A percentile compares a stretch with the other conserved stretches of the same genome.
phyloP scores from a whole-genome alignment of 2,888 invertebrate genomes.

The Nomada ruficornis region DNA sequence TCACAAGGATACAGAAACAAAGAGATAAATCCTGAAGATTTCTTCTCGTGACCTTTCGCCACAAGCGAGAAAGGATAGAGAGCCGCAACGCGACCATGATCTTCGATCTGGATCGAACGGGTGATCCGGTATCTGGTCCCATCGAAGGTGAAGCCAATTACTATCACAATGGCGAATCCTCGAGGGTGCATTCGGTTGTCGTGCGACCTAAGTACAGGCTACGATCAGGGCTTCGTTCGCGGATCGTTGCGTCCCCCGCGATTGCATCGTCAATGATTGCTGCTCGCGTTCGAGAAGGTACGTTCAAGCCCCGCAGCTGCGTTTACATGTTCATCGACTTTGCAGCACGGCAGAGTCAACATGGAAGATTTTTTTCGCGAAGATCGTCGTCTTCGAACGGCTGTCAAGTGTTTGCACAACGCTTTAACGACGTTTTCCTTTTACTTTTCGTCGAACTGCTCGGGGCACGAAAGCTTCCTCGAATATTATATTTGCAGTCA shows the following conservation, averaged over 20 bases:
- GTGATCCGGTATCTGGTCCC: slow-evolving; percentile 78
- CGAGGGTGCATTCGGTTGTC: slow-evolving; percentile 71
- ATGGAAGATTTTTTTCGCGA: slow-evolving; percentile 20
- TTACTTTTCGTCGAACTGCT: not conserved
- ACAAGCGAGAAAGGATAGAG: slow-evolving; percentile 29
- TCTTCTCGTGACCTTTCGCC: slow-evolving; percentile 54
- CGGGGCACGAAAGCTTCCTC: not conserved
- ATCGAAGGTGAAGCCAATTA: slow-evolving; percentile 75
- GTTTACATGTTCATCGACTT: slow-evolving; percentile 62
- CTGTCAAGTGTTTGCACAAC: slow-evolving; percentile 41
- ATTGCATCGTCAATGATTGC: slow-evolving; percentile 70
- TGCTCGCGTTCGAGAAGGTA: slow-evolving; percentile 58
- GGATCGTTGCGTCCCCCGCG: slow-evolving; percentile 69
- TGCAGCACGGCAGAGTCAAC: slow-evolving; percentile 44
- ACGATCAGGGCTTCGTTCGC: slow-evolving; percentile 66
- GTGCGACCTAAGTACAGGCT: slow-evolving; percentile 77
- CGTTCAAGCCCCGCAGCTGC: slow-evolving; percentile 63
- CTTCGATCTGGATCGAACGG: slow-evolving; percentile 74
- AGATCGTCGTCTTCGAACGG: not conserved
- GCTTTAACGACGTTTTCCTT: not conserved
- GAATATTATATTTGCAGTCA: not conserved
- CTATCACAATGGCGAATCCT: slow-evolving; percentile 77
- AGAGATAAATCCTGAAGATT: not conserved
- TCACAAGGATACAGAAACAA: not conserved
- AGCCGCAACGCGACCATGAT: slow-evolving; percentile 67